Evolutionary conservation across 2,797 vertebrate genomes (phyloP).

Genomic region (Thripadectes ignobilis): DNA sequence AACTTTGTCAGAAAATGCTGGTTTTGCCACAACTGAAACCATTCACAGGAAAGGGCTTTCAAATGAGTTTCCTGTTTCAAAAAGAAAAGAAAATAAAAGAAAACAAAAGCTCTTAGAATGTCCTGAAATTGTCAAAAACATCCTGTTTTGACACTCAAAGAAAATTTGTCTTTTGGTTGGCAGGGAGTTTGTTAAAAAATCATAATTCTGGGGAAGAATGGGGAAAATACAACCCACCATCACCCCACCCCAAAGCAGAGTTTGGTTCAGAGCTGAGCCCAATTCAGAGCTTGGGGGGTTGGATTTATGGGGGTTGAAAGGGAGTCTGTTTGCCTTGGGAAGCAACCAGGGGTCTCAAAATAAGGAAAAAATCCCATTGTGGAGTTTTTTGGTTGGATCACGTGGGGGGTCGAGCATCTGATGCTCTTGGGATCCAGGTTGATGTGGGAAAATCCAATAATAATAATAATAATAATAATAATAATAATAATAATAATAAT

Average conservation of each 20-base stretch:
- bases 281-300: background rate
- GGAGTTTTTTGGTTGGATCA: background rate
- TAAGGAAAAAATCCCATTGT: fast-evolving
- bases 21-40: conserved; percentile 17
- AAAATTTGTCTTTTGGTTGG: background rate
- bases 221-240: fast-evolving
- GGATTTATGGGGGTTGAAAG: background rate
- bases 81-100: background rate
- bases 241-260: background rate
- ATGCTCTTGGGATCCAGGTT: background rate
- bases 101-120: background rate
- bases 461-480: background rate
- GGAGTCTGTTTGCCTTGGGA: background rate
- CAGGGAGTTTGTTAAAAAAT: background rate
- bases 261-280: background rate
- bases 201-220: background rate
- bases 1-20: background rate
- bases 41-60: conserved; percentile 41
- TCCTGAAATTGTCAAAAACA: conserved; percentile 59
- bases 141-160: conserved; percentile 64
- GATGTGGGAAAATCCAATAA: background rate
- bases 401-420: fast-evolving
- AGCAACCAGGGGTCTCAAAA: background rate
- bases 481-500: background rate
- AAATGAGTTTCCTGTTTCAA: conserved; percentile 49